phyloP scores from a whole-genome alignment of 2,113 vertebrate species.

The Albula goreensis region DNA sequence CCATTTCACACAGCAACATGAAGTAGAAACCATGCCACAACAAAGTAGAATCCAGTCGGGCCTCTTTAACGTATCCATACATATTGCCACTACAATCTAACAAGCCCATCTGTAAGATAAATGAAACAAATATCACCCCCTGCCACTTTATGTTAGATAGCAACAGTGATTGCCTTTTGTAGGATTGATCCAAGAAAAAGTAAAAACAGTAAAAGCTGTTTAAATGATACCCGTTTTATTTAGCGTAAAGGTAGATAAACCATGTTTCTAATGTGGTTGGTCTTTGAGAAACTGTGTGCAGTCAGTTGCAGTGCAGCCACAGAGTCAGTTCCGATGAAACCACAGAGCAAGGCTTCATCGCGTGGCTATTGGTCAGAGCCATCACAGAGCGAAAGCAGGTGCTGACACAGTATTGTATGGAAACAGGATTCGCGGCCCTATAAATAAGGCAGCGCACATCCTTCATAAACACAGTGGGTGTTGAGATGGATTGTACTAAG shows the following conservation, averaged over 20 bases:
- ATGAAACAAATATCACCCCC: background rate
- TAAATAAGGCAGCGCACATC: constrained; percentile 49
- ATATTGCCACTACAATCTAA: background rate
- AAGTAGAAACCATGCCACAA: background rate
- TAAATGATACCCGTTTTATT: too few species aligned
- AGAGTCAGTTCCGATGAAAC: background rate
- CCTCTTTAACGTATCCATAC: background rate
- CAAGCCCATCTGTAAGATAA: background rate
- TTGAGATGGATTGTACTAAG: constrained; percentile 54
- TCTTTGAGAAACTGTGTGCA: background rate
- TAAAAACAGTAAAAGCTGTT: background rate
- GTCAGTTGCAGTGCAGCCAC: constrained; percentile 1
- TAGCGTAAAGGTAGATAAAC: too few species aligned
- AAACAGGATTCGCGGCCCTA: constrained; percentile 46
- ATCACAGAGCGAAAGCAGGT: constrained; percentile 1
- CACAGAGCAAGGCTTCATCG: background rate
- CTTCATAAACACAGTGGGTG: constrained; percentile 49
- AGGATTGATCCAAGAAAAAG: background rate
- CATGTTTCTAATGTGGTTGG: background rate
- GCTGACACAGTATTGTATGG: constrained; percentile 11
- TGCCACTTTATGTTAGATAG: background rate
- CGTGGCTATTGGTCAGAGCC: background rate
- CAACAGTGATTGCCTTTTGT: background rate
- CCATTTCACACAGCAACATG: background rate
- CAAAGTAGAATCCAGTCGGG: background rate